Conservation (phyloP, 2,113 vertebrate genomes). For the Corynorhinus townsendii region DNA sequence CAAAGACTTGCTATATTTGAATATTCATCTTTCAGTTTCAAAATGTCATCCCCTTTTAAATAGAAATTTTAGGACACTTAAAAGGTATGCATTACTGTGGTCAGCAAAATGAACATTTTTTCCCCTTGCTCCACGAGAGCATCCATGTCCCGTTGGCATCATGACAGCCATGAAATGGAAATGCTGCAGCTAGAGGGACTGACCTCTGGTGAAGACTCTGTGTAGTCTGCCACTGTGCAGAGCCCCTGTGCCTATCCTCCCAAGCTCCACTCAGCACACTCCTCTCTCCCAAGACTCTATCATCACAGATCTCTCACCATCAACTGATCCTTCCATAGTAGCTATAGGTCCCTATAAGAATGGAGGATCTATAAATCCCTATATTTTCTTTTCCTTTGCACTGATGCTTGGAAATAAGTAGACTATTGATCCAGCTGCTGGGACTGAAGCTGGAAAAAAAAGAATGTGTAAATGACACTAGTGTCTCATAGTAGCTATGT, state of each 20-base stretch:
- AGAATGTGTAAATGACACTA: background rate
- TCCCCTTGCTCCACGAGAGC: background rate
- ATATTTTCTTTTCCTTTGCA: background rate
- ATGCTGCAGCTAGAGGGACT: background rate
- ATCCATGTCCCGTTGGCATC: background rate
- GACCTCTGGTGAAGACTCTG: too few species aligned
- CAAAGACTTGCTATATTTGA: background rate
- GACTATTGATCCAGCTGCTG: background rate
- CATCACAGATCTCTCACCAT: background rate
- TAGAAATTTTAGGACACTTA: background rate
- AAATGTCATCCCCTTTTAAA: background rate
- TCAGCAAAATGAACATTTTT: background rate
- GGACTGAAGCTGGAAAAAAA: background rate
- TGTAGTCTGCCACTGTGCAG: background rate
- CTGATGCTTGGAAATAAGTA: background rate
- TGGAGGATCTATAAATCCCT: background rate
- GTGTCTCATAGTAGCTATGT: background rate
- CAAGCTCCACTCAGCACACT: background rate
- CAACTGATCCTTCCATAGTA: background rate
- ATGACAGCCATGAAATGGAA: background rate
- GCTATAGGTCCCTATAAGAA: background rate
- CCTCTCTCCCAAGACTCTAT: background rate
- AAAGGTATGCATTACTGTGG: background rate
- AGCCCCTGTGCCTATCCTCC: rapidly evolving
- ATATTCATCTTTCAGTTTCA: background rate